Percentiles rank a stretch among this genome's conserved stretches.
Conservation (phyloP, 2,113 vertebrate genomes). For the Hucho hucho region DNA sequence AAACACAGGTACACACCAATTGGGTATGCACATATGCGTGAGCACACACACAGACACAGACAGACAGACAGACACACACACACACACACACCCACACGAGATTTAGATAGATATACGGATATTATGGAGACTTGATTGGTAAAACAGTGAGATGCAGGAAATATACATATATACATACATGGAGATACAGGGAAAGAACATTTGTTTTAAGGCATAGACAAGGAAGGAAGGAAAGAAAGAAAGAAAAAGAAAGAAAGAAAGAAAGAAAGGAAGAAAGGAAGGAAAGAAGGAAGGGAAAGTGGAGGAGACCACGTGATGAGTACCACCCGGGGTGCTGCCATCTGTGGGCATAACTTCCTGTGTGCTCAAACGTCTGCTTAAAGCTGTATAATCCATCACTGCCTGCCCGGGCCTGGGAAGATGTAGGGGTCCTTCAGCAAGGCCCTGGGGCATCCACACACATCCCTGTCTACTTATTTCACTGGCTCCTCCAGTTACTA, state of each 20-base stretch:
- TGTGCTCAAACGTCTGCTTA: slow-evolving; percentile 44
- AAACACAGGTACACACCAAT: too few relatives aligned
- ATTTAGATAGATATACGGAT: too few relatives aligned
- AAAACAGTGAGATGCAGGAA: neutral
- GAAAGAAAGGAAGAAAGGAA: neutral
- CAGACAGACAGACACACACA: too few relatives aligned
- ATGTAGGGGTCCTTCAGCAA: slow-evolving; percentile 33
- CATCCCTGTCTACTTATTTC: slow-evolving; percentile 52
- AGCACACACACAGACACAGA: too few relatives aligned
- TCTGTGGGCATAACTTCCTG: neutral
- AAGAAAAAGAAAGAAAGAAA: neutral
- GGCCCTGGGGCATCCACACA: slow-evolving; percentile 40
- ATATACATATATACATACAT: too few relatives aligned
- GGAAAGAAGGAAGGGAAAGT: too few relatives aligned
- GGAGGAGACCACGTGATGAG: neutral
- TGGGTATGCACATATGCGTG: too few relatives aligned
- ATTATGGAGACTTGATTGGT: neutral
- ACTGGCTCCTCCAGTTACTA: slow-evolving; percentile 51
- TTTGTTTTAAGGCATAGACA: too few relatives aligned
- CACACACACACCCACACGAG: too few relatives aligned
- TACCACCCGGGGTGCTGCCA: neutral
- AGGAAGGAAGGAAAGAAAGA: too few relatives aligned
- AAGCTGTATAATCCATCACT: slow-evolving; percentile 45
- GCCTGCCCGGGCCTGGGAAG: slow-evolving; percentile 54
- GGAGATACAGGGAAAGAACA: too few relatives aligned